phyloP scores from a whole-genome alignment of 2,888 invertebrate species.

The Pachycephus smyrnensis region DNA sequence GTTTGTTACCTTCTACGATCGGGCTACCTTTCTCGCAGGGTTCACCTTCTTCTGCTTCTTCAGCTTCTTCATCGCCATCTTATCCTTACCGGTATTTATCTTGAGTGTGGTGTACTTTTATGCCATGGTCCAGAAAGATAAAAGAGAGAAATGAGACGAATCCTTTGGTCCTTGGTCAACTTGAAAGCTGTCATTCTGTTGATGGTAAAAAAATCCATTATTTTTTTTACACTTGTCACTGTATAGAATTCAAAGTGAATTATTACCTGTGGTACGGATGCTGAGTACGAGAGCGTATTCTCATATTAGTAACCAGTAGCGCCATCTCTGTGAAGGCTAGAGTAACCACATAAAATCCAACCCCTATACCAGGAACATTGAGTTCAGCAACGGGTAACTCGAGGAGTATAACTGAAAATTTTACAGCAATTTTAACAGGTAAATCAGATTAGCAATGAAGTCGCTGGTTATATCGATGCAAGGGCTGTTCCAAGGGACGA shows the following conservation, averaged over 20 bases:
- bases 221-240: background rate
- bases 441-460: background rate
- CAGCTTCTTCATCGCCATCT: slow-evolving; percentile 34
- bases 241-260: background rate
- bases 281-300: background rate
- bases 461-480: background rate
- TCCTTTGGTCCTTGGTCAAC: background rate
- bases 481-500: background rate
- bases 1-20: slow-evolving; percentile 6
- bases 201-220: background rate
- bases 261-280: background rate
- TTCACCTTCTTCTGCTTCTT: slow-evolving; percentile 26
- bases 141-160: background rate
- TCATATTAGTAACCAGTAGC: slow-evolving; percentile 31
- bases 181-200: background rate
- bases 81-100: background rate
- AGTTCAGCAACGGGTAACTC: background rate
- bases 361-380: background rate
- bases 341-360: background rate
- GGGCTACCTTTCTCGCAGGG: slow-evolving; percentile 14
- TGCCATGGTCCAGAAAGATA: background rate
- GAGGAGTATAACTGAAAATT: background rate
- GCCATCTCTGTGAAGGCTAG: slow-evolving; percentile 45
- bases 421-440: background rate
- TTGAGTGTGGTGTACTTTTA: background rate